Evolutionary conservation across 2,797 vertebrate genomes (phyloP), one percentile per base, ranked within the genome.

Genomic region (Anas bahamensis): DNA sequence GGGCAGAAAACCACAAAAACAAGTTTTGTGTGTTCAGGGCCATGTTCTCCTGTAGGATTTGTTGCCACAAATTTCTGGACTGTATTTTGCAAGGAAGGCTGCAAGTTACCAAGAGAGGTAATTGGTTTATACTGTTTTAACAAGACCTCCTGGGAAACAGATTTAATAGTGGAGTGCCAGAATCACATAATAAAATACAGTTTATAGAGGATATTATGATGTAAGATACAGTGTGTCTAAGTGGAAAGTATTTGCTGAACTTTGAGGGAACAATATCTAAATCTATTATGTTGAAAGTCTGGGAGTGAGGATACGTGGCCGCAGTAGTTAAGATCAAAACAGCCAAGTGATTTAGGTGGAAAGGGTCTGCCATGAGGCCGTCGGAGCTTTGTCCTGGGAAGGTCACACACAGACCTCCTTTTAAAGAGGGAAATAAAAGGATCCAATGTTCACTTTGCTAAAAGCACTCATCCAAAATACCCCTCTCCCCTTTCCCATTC

Each of bases 91-190:
- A 93, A 94, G 79, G 95, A 97, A 97, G 87, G 83, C 83, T 96
- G 79, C 72, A 37, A 88, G 94, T 96, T 95, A 97, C 94, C 77
- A 83, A 48, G 95, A 90, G 89, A 97, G 83, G 90, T 97, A 97
- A 98, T 97, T 97, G 96, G 85, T 94, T 97, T 97, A 93, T 93
- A 73, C 60, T 93, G 88, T 96, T 97, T 97, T 97, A 97, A 97
- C 95, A 97, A 97, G 96, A 91, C 89, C 96, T 96, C 96, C 48
- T 73, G 97, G 96, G 97, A 97, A 95, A 66, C 11, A 69, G 16
- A 94, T 95, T 89, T 81, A 95, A 89, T 88, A 83, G 55, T 52
- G 33, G 85, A 90, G 74, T 92, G 86, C 87, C 88, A 90, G 90
- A 94, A 91, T 98, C 95, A 35, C 89, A 93, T 91, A 95, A 94